Conservation (phyloP, 2,113 vertebrate species). For the Symphodus melops region DNA sequence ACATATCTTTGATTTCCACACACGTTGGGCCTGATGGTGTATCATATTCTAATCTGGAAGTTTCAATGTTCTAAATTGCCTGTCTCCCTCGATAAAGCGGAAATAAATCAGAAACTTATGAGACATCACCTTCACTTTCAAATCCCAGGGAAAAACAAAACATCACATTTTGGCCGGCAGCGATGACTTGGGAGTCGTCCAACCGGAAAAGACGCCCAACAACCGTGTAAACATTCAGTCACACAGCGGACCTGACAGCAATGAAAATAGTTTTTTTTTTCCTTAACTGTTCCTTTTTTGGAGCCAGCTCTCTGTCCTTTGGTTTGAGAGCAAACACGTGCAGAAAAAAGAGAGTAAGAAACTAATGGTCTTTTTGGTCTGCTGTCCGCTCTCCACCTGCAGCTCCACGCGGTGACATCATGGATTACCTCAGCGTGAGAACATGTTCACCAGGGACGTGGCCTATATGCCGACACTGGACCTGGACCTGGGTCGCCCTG, state of each 20-base stretch:
- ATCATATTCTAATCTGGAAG: not conserved
- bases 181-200: slow-evolving; percentile 36
- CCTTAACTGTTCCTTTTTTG: not conserved
- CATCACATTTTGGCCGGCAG: slow-evolving; percentile 46
- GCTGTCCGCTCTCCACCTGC: slow-evolving; percentile 76
- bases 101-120: slow-evolving; percentile 55
- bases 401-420: slow-evolving; percentile 72
- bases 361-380: slow-evolving; percentile 39
- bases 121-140: slow-evolving; percentile 62
- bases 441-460: slow-evolving; percentile 72
- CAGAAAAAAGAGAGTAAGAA: slow-evolving; percentile 20
- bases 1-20: not conserved
- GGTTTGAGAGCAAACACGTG: slow-evolving; percentile 63
- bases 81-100: slow-evolving; percentile 32
- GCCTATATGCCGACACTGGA: slow-evolving; percentile 71
- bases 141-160: slow-evolving; percentile 53
- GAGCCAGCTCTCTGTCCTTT: slow-evolving; percentile 28
- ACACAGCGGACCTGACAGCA: slow-evolving; percentile 49
- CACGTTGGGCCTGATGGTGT: not conserved
- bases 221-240: slow-evolving; percentile 44
- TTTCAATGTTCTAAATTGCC: slow-evolving; percentile 15
- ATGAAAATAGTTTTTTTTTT: slow-evolving; percentile 18
- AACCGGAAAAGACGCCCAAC: slow-evolving; percentile 63
- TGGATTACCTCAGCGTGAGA: slow-evolving; percentile 77
- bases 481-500: slow-evolving; percentile 45